Base-by-base conservation (phyloP, 2,113 vertebrate genomes). In the Festucalex cinctus region DNA sequence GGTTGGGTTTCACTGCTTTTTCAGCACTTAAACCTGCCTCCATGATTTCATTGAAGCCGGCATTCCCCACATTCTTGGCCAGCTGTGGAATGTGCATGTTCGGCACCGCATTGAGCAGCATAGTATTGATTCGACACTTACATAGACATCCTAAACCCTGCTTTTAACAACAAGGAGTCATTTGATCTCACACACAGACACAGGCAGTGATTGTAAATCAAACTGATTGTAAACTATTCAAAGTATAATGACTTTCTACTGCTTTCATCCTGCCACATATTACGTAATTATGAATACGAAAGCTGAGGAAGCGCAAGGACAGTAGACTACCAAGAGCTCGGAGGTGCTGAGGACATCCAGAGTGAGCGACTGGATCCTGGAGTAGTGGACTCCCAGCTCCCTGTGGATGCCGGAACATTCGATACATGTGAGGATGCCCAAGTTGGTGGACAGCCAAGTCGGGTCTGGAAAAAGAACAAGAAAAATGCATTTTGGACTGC, bases 1-100 rank as follows among this genome's bases (percentile, higher is more conserved):
- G 95, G 85, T 90, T 93, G 70, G 97, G 97, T 85, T 99, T 99
- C 84, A 96, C 86, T 6, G 82, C 75, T 82, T 95, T 91, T 84
- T 92, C 95, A 60, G 78, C 77, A 35, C 91, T 93, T 72, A 99
- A 91, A 81, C 93, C 93, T 67, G 92, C 94, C 86, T 99, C 97
- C 97, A 99, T 99, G 67, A 99, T 95, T 86, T 99, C 97, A 88
- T 99, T 99, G 88, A 99, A 99, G 65, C 94, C 94, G 32, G 95
- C 94, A 82, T 99, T 99, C 86, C 97, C 97, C 80, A 99, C 95
- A 88, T 99, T 99, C 92, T 98, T 98, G 89, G 95, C 97, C 89
- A 99, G 96, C 97, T 99, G 92, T 76, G 79, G 71, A 82, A 39
- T n/a, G 63, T 44, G 62, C 39, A 74, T 32, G 28, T 58, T 60